These are phyloP conservation scores for Alaudala cheleensis DNA, from an alignment of 2,113 vertebrate species.

Conservation along the genomic window DNA sequence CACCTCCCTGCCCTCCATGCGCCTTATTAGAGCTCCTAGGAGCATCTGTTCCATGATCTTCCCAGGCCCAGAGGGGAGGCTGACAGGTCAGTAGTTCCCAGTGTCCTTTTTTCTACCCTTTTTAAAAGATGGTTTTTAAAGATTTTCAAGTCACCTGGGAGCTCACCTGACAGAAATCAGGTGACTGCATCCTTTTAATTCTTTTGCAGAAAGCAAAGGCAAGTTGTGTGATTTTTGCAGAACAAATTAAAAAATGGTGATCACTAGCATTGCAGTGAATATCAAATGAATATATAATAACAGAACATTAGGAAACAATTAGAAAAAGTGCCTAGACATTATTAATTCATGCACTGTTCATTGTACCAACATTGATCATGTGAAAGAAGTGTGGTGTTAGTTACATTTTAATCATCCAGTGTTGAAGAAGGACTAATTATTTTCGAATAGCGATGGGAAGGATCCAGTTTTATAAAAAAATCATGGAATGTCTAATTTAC, in stretches of 20 bases:
- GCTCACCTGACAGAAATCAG: not conserved
- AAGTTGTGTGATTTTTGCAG: not conserved
- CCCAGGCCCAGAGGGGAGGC: not conserved
- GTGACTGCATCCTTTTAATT: not conserved
- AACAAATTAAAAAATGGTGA: constrained; percentile 36
- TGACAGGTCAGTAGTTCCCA: not conserved
- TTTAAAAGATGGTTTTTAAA: not conserved
- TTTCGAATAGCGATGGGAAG: constrained; percentile 16
- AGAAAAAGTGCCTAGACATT: constrained; percentile 66
- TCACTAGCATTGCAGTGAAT: constrained; percentile 8
- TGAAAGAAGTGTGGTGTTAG: constrained; percentile 58
- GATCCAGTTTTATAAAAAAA: not conserved
- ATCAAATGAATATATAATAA: constrained; percentile 63
- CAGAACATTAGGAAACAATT: constrained; percentile 65
- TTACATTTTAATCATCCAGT: constrained; percentile 49
- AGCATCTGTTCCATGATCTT: not conserved
- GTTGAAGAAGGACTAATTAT: constrained; percentile 56
- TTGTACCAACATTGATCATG: constrained; percentile 60
- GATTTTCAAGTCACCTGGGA: not conserved
- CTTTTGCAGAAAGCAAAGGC: not conserved
- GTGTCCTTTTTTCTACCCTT: not conserved
- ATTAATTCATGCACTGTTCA: constrained; percentile 62
- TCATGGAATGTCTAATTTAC: not conserved
- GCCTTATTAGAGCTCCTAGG: not conserved
- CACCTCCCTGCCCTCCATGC: not conserved